Evolutionary conservation across 2,113 vertebrate genomes (phyloP).

Genomic region (Rhea pennata): DNA sequence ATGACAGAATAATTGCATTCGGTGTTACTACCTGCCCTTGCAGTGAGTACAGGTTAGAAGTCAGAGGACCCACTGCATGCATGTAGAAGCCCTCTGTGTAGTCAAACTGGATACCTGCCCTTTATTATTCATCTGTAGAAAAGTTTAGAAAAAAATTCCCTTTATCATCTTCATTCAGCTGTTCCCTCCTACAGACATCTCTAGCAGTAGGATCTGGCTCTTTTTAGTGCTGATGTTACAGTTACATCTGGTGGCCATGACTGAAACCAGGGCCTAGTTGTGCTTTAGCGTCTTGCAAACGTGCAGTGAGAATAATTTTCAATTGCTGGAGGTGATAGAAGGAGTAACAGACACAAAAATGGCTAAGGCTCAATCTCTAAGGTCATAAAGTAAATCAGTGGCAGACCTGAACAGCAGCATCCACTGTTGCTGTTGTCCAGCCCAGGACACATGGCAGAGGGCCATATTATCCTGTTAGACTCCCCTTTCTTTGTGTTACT

Average conservation of each 20-base stretch:
- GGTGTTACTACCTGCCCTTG: not conserved
- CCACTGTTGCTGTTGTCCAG: not conserved
- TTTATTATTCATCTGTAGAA: not conserved
- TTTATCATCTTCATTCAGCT: not conserved
- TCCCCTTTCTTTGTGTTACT: not conserved
- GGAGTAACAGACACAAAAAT: not conserved
- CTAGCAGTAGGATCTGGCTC: not conserved
- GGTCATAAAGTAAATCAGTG: not conserved
- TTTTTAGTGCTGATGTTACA: not conserved
- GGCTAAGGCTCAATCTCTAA: not conserved
- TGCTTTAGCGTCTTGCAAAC: not conserved
- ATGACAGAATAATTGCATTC: not conserved
- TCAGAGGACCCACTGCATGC: not conserved
- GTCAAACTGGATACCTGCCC: not conserved
- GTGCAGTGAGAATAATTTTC: not conserved
- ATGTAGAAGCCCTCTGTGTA: not conserved
- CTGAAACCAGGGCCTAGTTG: fast-evolving
- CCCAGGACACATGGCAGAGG: not conserved
- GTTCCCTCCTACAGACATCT: not conserved
- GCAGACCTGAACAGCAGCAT: not conserved
- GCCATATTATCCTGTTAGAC: not conserved
- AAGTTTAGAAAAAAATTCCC: not conserved
- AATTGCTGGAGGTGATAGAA: not conserved
- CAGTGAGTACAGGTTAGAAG: not conserved
- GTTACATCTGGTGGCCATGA: not conserved